phyloP scores from a whole-genome alignment of 2,113 vertebrate species.

The Gnathonemus echidnorhynchus region DNA sequence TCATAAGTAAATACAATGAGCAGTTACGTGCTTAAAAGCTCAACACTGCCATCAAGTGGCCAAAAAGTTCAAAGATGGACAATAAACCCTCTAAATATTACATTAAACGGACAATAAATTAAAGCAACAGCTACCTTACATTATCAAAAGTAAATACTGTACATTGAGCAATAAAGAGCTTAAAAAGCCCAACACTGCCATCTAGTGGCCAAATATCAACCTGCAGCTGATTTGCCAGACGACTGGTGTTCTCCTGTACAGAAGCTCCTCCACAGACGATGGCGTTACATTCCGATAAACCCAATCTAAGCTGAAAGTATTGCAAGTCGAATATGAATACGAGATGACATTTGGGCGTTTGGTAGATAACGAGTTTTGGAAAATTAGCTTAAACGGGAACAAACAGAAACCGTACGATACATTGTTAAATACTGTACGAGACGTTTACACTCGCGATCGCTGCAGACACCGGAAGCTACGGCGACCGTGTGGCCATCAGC shows the following conservation, averaged over 20 bases:
- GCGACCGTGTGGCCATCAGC: neutral
- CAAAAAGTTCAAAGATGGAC: neutral
- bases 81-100: neutral
- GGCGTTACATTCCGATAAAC: neutral
- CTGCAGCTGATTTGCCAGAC: neutral
- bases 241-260: neutral
- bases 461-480: neutral
- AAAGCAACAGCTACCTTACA: neutral
- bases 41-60: neutral
- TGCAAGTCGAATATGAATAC: neutral
- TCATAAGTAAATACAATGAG: neutral
- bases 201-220: neutral
- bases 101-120: neutral
- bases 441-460: neutral
- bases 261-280: neutral
- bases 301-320: neutral
- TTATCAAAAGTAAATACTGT: neutral
- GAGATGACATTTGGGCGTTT: neutral
- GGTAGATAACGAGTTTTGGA: neutral
- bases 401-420: neutral
- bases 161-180: neutral
- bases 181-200: constrained; percentile 3
- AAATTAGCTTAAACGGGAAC: neutral
- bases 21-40: neutral
- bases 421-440: neutral